Evolutionary conservation across 2,888 invertebrate species (phyloP), one percentile per base, ranked within the genome.

Genomic region (Ochropleura plecta): DNA sequence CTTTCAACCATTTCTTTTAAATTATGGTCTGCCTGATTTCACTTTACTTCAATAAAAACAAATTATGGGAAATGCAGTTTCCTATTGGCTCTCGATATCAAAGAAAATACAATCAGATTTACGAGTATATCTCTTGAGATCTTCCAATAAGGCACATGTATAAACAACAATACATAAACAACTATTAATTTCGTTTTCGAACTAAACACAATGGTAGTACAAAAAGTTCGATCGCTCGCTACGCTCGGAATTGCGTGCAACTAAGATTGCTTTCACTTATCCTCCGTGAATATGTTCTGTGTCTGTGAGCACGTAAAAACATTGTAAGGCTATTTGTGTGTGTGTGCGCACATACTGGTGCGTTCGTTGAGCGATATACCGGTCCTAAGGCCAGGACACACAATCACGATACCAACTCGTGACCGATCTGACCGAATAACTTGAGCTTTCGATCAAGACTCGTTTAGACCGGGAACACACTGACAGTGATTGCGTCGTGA

Each of bases 361-460:
- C 81, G 81, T 75, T 78, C 83, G 92, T 88, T 92, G 91, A 93
- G 90, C 93, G 91, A 66, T 74, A 92, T 93, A 86, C 83, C 79
- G 78, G 89, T 85, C 73, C 70, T 86, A 82, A 82, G 85, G 76
- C 76, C 76, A 83, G 83, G 81, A 78, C 57, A 86, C 65, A 86
- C 74, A 64, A 78, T 78, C 82, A 79, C 79, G 73, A 60, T 59
- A 67, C 60, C 16, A 70, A 67, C 75, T 84, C 87, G 87, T 88
- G 87, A 79, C 79, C 70, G 55, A 74, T 81, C 70, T 83, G 87
- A 79, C 86, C 86, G 81, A 86, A 76, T 83, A 85, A 81, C 78
- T 85, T 70, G 30, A 73, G 76, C 81, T 81, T 81, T 87, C 76
- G 73, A 81, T 86, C 70, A 67, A 74, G 62, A 71, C 74, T 69